Evolutionary conservation across 1,140 invertebrate genomes (phyloP), one percentile per base, ranked within the genome.

Genomic region (Sesamia nonagrioides): DNA sequence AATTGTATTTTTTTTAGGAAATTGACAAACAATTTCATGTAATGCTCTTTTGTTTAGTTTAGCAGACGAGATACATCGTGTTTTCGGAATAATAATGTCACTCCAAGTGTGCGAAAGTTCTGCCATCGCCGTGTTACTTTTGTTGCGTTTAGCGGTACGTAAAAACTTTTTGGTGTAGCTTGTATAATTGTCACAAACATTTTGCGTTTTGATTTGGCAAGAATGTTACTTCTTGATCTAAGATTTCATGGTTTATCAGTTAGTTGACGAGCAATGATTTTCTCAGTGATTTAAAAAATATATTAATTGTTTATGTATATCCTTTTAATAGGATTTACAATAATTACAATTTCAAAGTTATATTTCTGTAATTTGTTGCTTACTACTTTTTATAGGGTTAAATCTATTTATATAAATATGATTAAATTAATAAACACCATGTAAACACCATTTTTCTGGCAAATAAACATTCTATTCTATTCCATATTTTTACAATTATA

Each of bases 71-170:
- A 91, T 93, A 77, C 81, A 93, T 80, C 90, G 91, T 68, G 82
- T 94, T 82, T 94, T 94, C 56, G 93, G 93, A 54, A 87, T 93
- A 85, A 93, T 91, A 87, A 94, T 94, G 91, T 93, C 91, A 73
- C 85, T 94, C 50, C 93, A 93, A 90, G 93, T 93, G 71, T 94
- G 91, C 69, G 90, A 94, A 84, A 93, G 92, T 86, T 94, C 93
- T 42, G 89, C 91, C n/a, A 87, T 92, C 5, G 92, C 91, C 71
- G 91, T 94, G 73, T 86, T 94, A 77, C 90, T 94, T 58, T 84
- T 94, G 84, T 84, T 94, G 63, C 90, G 92, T 80, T 86, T 94
- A 82, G 92, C 90, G 81, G 93, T 94, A 83, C 83, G 88, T 84
- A 71, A 17, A 77, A 61, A 21, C 42, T 33, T 50, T 68, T 68